A percentile compares a stretch with the other conserved stretches of the same genome.
These are phyloP conservation scores for Oscheius sp. DNA, from an alignment of 2,888 invertebrate species.

Conservation along the genomic window DNA sequence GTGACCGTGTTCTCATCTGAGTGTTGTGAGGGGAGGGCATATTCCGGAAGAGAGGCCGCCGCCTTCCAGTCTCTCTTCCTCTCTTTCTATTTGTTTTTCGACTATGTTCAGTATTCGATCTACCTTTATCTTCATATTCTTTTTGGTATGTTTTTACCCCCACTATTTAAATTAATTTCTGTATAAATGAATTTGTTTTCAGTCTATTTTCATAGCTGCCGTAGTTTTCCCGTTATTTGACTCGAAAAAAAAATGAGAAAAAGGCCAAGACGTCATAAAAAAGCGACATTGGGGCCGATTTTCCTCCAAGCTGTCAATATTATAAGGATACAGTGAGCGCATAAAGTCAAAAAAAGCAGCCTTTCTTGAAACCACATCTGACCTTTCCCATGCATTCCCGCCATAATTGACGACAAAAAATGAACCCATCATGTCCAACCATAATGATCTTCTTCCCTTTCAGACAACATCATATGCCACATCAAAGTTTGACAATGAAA, in stretches of 20 bases:
- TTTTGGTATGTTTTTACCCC: constrained; percentile 15
- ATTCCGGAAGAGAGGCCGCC: constrained; percentile 25
- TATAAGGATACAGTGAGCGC: too few species aligned
- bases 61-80: background rate
- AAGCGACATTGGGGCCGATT: too few species aligned
- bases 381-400: too few species aligned
- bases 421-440: background rate
- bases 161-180: background rate
- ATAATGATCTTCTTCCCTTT: constrained; percentile 19
- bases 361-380: background rate
- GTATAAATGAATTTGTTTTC: background rate
- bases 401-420: background rate
- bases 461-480: constrained; percentile 1
- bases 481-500: constrained; percentile 29
- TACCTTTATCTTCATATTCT: constrained; percentile 4
- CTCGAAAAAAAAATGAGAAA: too few species aligned
- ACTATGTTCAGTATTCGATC: background rate
- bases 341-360: too few species aligned
- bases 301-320: too few species aligned
- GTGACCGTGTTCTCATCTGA: background rate
- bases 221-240: too few species aligned
- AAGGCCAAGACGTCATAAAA: too few species aligned
- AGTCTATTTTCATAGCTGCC: background rate
- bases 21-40: background rate
- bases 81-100: constrained; percentile 7